These are phyloP conservation scores for Gymnocheta viridis DNA, from an alignment of 2,888 invertebrate genomes.

Conservation along the genomic window DNA sequence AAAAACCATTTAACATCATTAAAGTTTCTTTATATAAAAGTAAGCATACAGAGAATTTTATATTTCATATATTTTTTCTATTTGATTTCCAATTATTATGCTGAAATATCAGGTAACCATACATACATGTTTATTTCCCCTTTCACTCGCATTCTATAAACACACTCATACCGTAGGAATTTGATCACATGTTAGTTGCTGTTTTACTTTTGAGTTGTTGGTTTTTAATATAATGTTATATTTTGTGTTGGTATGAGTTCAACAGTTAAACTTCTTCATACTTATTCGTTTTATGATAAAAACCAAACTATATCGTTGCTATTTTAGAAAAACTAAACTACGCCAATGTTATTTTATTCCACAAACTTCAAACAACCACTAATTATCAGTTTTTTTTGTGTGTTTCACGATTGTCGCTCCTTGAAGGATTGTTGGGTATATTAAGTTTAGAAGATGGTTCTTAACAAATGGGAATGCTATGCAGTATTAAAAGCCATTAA, in stretches of 20 bases:
- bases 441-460: not conserved
- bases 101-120: constrained; percentile 39
- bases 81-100: constrained; percentile 60
- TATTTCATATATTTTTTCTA: constrained; percentile 36
- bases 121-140: not conserved
- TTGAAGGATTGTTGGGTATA: not conserved
- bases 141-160: not conserved
- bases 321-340: constrained; percentile 1
- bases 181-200: constrained; percentile 47
- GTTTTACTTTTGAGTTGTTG: constrained; percentile 15
- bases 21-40: constrained; percentile 52
- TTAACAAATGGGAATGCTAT: not conserved
- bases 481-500: no score
- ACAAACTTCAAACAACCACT: constrained; percentile 54
- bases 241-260: not conserved
- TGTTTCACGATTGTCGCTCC: not conserved
- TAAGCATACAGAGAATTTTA: not conserved
- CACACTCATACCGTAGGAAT: constrained; percentile 5
- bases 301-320: constrained; percentile 19
- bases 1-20: constrained; percentile 69
- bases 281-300: constrained; percentile 26
- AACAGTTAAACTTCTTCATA: constrained; percentile 25
- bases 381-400: constrained; percentile 55
- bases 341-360: constrained; percentile 51
- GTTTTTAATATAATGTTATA: not conserved